A percentile compares a stretch with the other conserved stretches of the same genome.
Conservation (phyloP, 1,140 invertebrate species). For the Drosophila orena region DNA sequence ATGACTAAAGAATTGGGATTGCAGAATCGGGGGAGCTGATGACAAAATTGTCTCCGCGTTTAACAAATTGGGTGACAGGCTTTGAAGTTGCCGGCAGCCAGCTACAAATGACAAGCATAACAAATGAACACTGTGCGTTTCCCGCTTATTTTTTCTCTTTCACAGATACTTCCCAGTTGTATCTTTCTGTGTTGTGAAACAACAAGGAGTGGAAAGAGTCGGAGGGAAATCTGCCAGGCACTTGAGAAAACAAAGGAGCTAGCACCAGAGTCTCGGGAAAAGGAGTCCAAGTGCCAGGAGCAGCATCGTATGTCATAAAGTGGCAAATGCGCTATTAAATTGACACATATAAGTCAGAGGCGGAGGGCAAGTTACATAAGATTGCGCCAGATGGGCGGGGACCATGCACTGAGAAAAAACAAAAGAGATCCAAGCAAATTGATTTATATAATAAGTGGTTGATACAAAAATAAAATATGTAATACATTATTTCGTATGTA, state of each 20-base stretch:
- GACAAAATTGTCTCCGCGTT: conserved; percentile 73
- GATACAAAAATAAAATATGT: too few relatives aligned
- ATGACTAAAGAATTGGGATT: conserved; percentile 2
- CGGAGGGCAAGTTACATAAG: conserved; percentile 51
- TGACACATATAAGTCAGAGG: conserved; percentile 67
- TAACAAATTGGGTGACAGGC: conserved; percentile 80
- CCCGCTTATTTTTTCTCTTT: conserved; percentile 41
- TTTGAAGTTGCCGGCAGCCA: conserved; percentile 75
- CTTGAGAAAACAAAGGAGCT: conserved; percentile 74
- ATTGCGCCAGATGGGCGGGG: conserved; percentile 60
- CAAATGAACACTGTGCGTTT: conserved; percentile 79
- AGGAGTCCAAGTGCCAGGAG: conserved; percentile 7
- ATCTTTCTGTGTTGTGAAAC: conserved; percentile 24
- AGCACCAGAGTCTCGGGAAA: conserved; percentile 14
- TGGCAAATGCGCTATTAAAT: conserved; percentile 73
- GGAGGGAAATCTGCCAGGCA: conserved; percentile 51
- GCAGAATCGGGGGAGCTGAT: conserved; percentile 24
- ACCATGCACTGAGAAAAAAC: conserved; percentile 22
- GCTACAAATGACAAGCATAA: conserved; percentile 84
- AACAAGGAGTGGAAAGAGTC: conserved; percentile 27
- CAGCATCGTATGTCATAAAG: conserved; percentile 66
- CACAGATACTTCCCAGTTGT: conserved; percentile 19
- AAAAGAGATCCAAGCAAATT: too few relatives aligned
- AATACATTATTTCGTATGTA: too few relatives aligned
- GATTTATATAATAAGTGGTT: too few relatives aligned